phyloP scores from a whole-genome alignment of 2,888 invertebrate species.

The Himalopsyche anomala region DNA sequence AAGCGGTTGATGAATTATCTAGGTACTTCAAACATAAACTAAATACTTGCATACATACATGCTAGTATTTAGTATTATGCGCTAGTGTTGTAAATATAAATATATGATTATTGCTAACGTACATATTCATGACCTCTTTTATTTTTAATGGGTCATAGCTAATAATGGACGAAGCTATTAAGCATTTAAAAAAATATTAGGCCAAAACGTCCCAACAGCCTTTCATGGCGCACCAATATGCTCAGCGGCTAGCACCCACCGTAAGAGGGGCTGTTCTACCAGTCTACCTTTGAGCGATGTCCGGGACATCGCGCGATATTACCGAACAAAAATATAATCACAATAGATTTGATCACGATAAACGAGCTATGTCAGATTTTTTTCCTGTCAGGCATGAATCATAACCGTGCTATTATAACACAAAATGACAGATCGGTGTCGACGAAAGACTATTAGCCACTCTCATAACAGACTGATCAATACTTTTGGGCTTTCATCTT shows the following conservation, averaged over 20 bases:
- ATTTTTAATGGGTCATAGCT: neutral
- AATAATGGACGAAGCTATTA: neutral
- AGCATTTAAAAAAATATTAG: neutral
- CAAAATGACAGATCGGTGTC: too few relatives aligned
- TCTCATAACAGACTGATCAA: too few relatives aligned
- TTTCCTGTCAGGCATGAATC: neutral
- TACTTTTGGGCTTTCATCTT: too few relatives aligned
- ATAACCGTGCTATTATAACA: too few relatives aligned
- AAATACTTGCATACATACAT: too few relatives aligned
- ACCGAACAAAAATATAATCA: neutral
- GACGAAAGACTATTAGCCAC: too few relatives aligned
- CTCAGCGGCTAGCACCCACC: neutral
- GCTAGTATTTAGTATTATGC: too few relatives aligned
- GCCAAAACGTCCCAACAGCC: neutral
- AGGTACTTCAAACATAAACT: too few relatives aligned
- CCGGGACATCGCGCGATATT: slow-evolving; percentile 17
- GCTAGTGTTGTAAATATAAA: too few relatives aligned
- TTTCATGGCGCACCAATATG: neutral
- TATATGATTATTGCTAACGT: neutral
- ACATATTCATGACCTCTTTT: neutral
- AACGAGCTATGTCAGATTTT: neutral
- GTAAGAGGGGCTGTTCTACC: slow-evolving; percentile 3
- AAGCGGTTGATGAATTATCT: too few relatives aligned
- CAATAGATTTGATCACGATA: neutral
- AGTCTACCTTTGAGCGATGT: neutral